These are phyloP conservation scores for Nymphalis polychloros DNA, from an alignment of 2,888 invertebrate genomes.

Conservation along the genomic window DNA sequence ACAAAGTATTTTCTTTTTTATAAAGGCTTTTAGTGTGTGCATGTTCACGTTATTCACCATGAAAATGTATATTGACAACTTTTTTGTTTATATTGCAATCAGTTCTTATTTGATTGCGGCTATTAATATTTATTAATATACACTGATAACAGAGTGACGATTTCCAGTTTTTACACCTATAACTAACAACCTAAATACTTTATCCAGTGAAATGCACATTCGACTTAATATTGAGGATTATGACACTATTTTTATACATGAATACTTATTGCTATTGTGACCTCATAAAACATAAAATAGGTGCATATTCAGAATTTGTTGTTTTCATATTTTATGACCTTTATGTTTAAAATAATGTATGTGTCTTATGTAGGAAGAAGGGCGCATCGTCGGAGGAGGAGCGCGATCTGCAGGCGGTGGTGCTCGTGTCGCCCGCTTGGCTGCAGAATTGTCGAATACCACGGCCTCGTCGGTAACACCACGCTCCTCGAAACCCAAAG, in stretches of 20 bases:
- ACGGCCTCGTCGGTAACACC: slow-evolving; percentile 81
- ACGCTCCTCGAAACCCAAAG: slow-evolving; percentile 86
- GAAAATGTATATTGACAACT: neutral
- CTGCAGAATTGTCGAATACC: slow-evolving; percentile 89
- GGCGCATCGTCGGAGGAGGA: slow-evolving; percentile 64
- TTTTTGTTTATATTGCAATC: neutral
- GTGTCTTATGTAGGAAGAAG: slow-evolving; percentile 61
- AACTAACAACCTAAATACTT: slow-evolving; percentile 7
- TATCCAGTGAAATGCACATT: neutral
- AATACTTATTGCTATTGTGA: no score
- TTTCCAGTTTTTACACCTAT: neutral
- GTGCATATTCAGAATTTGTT: neutral
- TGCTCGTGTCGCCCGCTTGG: slow-evolving; percentile 67
- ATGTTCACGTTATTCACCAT: slow-evolving; percentile 15
- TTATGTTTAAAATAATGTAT: neutral
- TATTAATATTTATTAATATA: neutral
- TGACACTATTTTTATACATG: neutral
- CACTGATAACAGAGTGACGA: neutral
- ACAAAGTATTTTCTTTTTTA: neutral
- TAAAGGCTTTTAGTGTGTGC: slow-evolving; percentile 19
- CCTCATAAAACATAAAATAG: neutral
- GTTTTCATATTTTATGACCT: neutral
- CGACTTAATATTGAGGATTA: neutral
- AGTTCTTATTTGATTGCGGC: neutral
- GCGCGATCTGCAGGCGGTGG: slow-evolving; percentile 59